A percentile compares a stretch with the other conserved stretches of the same genome.
Conservation (phyloP, 2,888 invertebrate species). For the Leuctra nigra region DNA sequence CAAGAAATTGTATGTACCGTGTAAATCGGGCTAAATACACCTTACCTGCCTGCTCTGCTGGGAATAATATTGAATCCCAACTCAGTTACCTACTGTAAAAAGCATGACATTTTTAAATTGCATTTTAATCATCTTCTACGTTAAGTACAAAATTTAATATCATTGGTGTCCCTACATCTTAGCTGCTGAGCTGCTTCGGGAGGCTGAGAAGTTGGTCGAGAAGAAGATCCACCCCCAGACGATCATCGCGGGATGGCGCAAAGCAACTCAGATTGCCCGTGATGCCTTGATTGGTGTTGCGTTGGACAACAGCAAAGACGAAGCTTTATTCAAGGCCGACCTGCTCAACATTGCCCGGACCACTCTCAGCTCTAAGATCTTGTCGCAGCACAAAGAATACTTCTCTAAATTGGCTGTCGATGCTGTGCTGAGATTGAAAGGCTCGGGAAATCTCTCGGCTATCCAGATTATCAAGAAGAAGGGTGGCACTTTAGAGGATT, state of each 20-base stretch:
- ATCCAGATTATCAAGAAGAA: slow-evolving; percentile 98
- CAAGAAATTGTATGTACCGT: too few relatives aligned
- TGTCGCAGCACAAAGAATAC: slow-evolving; percentile 94
- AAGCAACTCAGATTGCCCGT: slow-evolving; percentile 76
- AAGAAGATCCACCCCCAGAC: slow-evolving; percentile 98
- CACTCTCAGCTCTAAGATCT: slow-evolving; percentile 95
- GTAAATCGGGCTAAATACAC: too few relatives aligned
- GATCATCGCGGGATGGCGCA: slow-evolving; percentile 92
- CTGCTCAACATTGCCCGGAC: slow-evolving; percentile 95
- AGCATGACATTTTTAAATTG: too few relatives aligned
- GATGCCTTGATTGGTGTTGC: slow-evolving; percentile 73
- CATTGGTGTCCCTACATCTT: too few relatives aligned
- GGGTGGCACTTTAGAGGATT: slow-evolving; percentile 88
- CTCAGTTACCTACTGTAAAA: too few relatives aligned
- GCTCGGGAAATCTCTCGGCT: slow-evolving; percentile 89
- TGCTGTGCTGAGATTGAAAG: slow-evolving; percentile 90
- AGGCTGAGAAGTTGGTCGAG: slow-evolving; percentile 89
- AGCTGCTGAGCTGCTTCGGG: slow-evolving; percentile 89
- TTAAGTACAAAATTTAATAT: too few relatives aligned
- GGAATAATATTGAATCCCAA: too few relatives aligned
- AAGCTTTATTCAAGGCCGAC: slow-evolving; percentile 74
- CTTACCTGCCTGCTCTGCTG: too few relatives aligned
- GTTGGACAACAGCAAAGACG: slow-evolving; percentile 71
- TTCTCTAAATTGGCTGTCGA: slow-evolving; percentile 94
- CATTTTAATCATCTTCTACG: too few relatives aligned